phyloP scores from a whole-genome alignment of 2,888 invertebrate species.

The Odontomyia ornata region DNA sequence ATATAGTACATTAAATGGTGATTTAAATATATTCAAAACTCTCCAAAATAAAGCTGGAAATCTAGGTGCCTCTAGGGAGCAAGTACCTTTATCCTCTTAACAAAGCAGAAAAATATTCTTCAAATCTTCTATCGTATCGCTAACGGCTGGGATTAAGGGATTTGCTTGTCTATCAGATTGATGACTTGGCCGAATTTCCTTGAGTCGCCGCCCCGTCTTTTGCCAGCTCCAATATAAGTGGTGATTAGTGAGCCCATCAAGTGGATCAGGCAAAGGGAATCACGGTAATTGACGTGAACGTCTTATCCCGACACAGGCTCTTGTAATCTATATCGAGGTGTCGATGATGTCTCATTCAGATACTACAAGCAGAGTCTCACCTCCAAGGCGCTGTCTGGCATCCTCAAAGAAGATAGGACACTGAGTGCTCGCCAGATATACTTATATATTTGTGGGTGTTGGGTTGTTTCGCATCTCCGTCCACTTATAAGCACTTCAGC shows the following conservation, averaged over 20 bases:
- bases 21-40: too few relatives aligned
- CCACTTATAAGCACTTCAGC: constrained; percentile 25
- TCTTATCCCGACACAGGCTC: constrained; percentile 14
- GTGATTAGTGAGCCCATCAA: constrained; percentile 40
- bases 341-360: constrained; percentile 28
- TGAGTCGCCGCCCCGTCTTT: constrained; percentile 19
- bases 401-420: not conserved
- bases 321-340: constrained; percentile 21
- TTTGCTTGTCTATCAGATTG: constrained; percentile 31
- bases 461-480: not conserved
- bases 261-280: constrained; percentile 39
- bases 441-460: constrained; percentile 28
- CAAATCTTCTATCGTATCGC: constrained; percentile 25
- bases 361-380: not conserved
- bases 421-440: constrained; percentile 16
- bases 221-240: not conserved
- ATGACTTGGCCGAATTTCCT: constrained; percentile 40
- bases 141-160: constrained; percentile 37
- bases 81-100: not conserved
- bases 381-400: constrained; percentile 18
- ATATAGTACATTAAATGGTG: too few relatives aligned
- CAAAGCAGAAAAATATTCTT: not conserved
- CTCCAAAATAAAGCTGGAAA: too few relatives aligned
- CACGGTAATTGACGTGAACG: constrained; percentile 39
- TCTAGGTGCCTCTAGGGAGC: too few relatives aligned